Evolutionary conservation across 2,888 invertebrate genomes (phyloP).

Genomic region (Drosophila histrio): DNA sequence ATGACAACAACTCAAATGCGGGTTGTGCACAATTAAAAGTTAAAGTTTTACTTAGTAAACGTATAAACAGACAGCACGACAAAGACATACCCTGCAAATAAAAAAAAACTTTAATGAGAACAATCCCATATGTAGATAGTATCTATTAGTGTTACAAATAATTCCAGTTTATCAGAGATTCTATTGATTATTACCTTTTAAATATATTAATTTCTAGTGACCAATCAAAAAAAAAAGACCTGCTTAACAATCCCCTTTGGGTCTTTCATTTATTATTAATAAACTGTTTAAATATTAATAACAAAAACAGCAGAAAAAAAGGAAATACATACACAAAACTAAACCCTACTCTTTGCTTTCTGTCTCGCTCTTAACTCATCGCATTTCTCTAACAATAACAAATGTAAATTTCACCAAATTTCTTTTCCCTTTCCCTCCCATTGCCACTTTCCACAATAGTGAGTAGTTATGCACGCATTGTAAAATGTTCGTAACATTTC

Average conservation of each 20-base stretch:
- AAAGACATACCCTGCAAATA: constrained; percentile 5
- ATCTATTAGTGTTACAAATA: too few species aligned
- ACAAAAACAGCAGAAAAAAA: too few species aligned
- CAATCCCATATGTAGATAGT: too few species aligned
- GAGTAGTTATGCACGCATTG: constrained; percentile 23
- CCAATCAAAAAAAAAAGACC: background rate
- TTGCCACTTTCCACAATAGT: background rate
- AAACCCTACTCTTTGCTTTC: background rate
- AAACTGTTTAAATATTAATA: background rate
- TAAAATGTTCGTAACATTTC: constrained; percentile 47
- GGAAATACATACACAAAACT: background rate
- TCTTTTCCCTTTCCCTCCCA: background rate
- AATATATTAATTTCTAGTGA: background rate
- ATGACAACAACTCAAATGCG: constrained; percentile 2
- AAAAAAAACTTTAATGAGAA: too few species aligned
- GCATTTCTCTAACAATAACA: background rate
- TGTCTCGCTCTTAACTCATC: background rate
- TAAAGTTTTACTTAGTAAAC: constrained; percentile 1
- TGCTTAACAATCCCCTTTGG: background rate
- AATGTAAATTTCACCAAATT: constrained; percentile 14
- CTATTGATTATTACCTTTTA: background rate
- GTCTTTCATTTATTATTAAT: background rate
- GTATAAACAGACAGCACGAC: background rate
- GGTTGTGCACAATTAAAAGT: constrained; percentile 15
- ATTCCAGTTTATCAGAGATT: background rate